Base-by-base conservation (phyloP, 2,113 vertebrate species). In the Ptychochromis oligacanthus region DNA sequence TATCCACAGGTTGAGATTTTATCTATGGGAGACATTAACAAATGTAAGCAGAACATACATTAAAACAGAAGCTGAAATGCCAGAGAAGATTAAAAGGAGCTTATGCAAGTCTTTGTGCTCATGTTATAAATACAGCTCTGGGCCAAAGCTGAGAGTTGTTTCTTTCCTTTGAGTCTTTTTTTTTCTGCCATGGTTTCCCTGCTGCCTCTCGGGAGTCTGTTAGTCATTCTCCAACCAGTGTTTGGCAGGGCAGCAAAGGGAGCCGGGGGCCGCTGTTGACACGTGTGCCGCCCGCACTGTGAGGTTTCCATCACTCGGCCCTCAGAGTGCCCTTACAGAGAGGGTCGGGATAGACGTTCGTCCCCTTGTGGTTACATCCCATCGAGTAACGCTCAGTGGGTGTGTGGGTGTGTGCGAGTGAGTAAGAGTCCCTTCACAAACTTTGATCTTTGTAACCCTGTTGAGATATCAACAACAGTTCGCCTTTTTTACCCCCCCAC, bases 381-480 rank as follows among this genome's bases (percentile, higher is more conserved):
- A 20, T 49, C 6, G 17, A 78, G 64, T 43, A 24, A 22, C 72
- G 65, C 55, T 75, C 57, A 38, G 58, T 46, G 24, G 26, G 38
- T 38, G 12, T 74, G 77, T 79, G 81, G 62, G 79, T 36, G 67
- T 36, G 56, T 58, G 46, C 79, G 60, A 67, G 82, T 54, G 82
- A 22, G 82, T 54, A 2, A 86, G 52, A 62, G 67, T n/a, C 58
- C 3, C 58, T 75, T 76, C 80, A 84, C 87, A 85, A 86, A 91
- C 88, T 88, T 89, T 92, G 84, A 92, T 89, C 88, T 86, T 52
- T 56, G 84, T 88, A 77, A 84, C 88, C 85, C 90, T 82, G 77
- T 72, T 55, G 79, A 86, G 82, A 91, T 87, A 88, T 87, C 82
- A 93, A 93, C 83, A 92, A 75, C 34, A 2, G 74, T 34, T 20